Percentiles rank a stretch among this genome's conserved stretches.
phyloP scores from a whole-genome alignment of 1,140 invertebrate species.

The Popillia japonica region DNA sequence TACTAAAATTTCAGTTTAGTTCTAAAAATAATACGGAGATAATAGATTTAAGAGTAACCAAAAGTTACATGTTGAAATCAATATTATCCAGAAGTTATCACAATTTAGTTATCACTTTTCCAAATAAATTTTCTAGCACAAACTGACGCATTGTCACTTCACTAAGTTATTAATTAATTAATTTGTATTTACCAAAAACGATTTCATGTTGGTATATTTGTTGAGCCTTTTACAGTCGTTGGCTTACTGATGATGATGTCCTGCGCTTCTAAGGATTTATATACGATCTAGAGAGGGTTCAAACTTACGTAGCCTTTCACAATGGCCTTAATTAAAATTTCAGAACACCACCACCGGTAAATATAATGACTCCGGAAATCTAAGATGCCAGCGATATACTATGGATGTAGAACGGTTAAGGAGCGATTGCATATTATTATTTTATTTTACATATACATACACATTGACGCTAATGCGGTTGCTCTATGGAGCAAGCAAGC shows the following conservation, averaged over 20 bases:
- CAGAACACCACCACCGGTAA: slow-evolving; percentile 23
- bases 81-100: too few relatives aligned
- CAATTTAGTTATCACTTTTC: background rate
- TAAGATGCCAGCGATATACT: background rate
- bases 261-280: background rate
- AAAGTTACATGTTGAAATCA: too few relatives aligned
- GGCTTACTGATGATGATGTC: background rate
- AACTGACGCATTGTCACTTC: background rate
- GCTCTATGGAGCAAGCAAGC: background rate
- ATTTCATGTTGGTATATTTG: background rate
- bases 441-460: background rate
- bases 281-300: slow-evolving; percentile 6
- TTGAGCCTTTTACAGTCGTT: background rate
- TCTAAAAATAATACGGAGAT: too few relatives aligned
- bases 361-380: slow-evolving; percentile 8
- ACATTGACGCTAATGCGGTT: background rate
- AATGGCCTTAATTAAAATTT: slow-evolving; percentile 27
- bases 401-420: background rate
- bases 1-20: too few relatives aligned
- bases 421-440: slow-evolving; percentile 6
- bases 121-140: background rate
- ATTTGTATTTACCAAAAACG: slow-evolving; percentile 7
- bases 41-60: too few relatives aligned
- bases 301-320: slow-evolving; percentile 1
- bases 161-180: background rate